These are phyloP conservation scores for Machaerirhynchus nigripectus DNA, from an alignment of 2,113 vertebrate species.

Conservation along the genomic window DNA sequence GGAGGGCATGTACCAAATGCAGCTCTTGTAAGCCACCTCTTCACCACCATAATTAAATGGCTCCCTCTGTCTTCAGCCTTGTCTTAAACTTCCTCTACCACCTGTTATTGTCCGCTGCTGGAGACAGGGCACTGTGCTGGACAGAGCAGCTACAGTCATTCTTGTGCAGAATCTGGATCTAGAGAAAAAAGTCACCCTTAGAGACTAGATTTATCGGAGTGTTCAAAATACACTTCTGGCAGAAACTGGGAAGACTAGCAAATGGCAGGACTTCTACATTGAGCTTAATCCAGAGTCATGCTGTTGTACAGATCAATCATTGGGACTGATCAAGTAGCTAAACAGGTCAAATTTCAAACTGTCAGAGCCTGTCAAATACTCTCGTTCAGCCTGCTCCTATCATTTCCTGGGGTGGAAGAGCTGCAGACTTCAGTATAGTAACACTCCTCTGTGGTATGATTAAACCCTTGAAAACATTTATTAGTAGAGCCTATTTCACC, in stretches of 20 bases:
- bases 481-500: background rate
- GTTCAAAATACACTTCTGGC: background rate
- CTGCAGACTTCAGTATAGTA: background rate
- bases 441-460: background rate
- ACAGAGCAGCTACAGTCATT: background rate
- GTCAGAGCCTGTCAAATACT: background rate
- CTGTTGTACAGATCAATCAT: background rate
- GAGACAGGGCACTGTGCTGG: background rate
- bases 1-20: background rate
- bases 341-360: background rate
- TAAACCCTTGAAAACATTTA: background rate
- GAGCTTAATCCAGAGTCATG: background rate
- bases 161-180: background rate
- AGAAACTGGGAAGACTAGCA: background rate
- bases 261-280: background rate
- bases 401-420: background rate
- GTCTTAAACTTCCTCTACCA: background rate
- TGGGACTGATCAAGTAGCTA: background rate
- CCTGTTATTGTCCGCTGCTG: background rate
- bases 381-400: background rate
- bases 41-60: background rate
- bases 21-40: background rate
- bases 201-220: background rate
- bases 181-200: background rate
- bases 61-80: background rate